phyloP scores from a whole-genome alignment of 1,140 invertebrate species.

The Camponotus floridanus region DNA sequence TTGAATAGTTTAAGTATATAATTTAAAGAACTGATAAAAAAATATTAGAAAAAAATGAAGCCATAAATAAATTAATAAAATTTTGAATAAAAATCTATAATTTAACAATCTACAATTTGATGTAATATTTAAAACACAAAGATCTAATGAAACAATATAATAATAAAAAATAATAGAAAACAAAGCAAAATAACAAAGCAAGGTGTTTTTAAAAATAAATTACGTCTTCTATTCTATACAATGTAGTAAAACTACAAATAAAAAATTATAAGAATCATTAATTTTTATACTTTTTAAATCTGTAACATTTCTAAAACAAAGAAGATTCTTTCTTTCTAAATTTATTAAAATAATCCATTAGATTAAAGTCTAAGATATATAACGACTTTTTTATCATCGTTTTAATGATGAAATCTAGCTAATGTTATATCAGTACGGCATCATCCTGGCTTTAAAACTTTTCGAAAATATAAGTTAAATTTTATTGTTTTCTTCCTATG shows the following conservation, averaged over 20 bases:
- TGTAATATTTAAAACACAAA: too few species aligned
- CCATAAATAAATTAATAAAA: too few species aligned
- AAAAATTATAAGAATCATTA: too few species aligned
- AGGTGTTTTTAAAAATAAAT: too few species aligned
- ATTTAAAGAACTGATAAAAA: neutral
- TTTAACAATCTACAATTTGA: too few species aligned
- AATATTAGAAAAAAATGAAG: too few species aligned
- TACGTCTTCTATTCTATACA: too few species aligned
- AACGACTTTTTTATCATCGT: neutral
- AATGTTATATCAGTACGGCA: neutral
- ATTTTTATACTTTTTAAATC: neutral
- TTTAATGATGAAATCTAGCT: constrained; percentile 3
- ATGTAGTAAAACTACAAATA: too few species aligned
- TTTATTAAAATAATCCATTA: constrained; percentile 6
- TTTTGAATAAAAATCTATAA: too few species aligned
- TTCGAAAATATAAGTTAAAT: neutral
- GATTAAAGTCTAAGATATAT: constrained; percentile 11
- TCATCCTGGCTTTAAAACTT: neutral
- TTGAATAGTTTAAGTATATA: neutral
- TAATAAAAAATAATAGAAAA: too few species aligned
- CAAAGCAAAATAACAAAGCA: too few species aligned
- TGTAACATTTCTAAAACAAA: neutral
- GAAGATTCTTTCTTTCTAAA: constrained; percentile 3
- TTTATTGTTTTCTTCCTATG: neutral
- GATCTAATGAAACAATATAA: too few species aligned